Percentiles rank a stretch among this genome's conserved stretches.
Evolutionary conservation across 1,140 invertebrate species (phyloP).

Genomic region (Onthophagus taurus): DNA sequence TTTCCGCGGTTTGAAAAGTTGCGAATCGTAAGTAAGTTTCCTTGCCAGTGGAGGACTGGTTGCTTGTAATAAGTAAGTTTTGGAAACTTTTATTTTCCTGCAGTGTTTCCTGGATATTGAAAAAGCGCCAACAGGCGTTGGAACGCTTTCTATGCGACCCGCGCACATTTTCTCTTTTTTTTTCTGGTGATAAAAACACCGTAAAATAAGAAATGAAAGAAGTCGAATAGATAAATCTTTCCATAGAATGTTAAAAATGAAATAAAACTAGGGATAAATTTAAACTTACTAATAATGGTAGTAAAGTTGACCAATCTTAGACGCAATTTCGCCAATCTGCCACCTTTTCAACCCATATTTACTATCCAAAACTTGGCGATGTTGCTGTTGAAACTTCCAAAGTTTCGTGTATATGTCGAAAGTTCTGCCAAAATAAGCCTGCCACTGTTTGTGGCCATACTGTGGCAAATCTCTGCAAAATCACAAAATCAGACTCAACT

Average conservation of each 20-base stretch:
- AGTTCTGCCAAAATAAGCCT: constrained; percentile 92
- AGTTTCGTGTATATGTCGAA: constrained; percentile 98
- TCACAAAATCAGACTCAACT: neutral
- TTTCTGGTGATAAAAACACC: constrained; percentile 13
- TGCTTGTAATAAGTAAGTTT: too few species aligned
- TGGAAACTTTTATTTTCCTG: too few species aligned
- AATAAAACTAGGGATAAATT: constrained; percentile 5
- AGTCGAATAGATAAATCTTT: neutral
- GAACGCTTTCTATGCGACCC: too few species aligned
- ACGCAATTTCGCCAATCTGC: constrained; percentile 98
- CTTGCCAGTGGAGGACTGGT: too few species aligned
- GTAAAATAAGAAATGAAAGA: neutral
- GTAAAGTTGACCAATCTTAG: constrained; percentile 97
- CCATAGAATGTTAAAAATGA: neutral
- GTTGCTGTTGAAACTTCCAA: constrained; percentile 98
- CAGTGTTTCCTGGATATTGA: too few species aligned
- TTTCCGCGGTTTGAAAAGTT: too few species aligned
- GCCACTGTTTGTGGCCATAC: constrained; percentile 97
- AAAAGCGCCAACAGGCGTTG: too few species aligned
- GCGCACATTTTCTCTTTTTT: too few species aligned
- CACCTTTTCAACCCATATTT: constrained; percentile 95
- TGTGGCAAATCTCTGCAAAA: constrained; percentile 80
- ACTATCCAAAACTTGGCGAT: constrained; percentile 81
- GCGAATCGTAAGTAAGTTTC: too few species aligned
- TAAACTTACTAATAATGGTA: constrained; percentile 94